Evolutionary conservation across 1,140 invertebrate genomes (phyloP).

Genomic region (Anagrus nilaparvatae): DNA sequence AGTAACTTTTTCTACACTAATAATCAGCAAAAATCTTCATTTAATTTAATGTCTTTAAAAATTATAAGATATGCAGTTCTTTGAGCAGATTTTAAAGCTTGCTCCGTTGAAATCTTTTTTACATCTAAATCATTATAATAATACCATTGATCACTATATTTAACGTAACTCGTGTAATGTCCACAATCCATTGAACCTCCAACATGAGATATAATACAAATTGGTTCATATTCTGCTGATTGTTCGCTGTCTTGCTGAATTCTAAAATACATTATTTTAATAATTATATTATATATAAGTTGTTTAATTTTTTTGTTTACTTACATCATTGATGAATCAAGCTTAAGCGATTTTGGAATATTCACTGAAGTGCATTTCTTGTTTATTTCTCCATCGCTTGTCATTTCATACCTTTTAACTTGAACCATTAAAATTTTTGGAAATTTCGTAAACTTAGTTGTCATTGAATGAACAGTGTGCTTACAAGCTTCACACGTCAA

Average conservation of each 20-base stretch:
- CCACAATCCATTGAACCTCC: slow-evolving; percentile 32
- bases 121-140: slow-evolving; percentile 32
- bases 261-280: too few species aligned
- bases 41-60: slow-evolving; percentile 24
- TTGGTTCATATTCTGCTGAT: slow-evolving; percentile 23
- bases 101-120: slow-evolving; percentile 24
- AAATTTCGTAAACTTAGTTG: slow-evolving; percentile 25
- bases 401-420: slow-evolving; percentile 30
- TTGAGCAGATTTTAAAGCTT: slow-evolving; percentile 27
- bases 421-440: slow-evolving; percentile 32
- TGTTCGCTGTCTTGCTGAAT: slow-evolving; percentile 13
- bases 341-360: slow-evolving; percentile 24
- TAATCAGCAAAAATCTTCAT: too few species aligned
- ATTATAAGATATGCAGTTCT: slow-evolving; percentile 32
- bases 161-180: slow-evolving; percentile 33
- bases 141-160: slow-evolving; percentile 30
- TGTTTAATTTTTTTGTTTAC: slow-evolving; percentile 11
- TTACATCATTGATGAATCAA: slow-evolving; percentile 25
- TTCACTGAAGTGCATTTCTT: slow-evolving; percentile 29
- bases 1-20: too few species aligned
- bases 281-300: too few species aligned
- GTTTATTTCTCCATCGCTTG: slow-evolving; percentile 24
- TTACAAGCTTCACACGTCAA: slow-evolving; percentile 28
- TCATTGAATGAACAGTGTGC: slow-evolving; percentile 23
- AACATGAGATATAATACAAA: slow-evolving; percentile 31